phyloP scores from a whole-genome alignment of 64 coral and sea anemone genomes.

The Stichodactyla mertensii region DNA sequence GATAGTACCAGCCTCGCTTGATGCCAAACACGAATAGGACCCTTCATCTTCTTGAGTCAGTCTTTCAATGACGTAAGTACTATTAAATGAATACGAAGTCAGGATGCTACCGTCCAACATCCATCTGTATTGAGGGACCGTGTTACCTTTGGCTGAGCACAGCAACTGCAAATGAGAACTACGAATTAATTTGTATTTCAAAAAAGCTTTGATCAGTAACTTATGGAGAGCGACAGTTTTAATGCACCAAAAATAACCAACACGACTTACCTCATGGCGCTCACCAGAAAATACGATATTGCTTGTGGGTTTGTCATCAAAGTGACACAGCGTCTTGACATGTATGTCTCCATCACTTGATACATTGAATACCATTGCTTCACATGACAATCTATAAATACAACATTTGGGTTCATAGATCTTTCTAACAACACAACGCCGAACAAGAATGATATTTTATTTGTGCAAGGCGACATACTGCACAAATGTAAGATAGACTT shows the following conservation, averaged over 20 bases:
- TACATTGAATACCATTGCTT: slow-evolving; percentile 74
- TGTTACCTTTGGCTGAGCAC: slow-evolving; percentile 57
- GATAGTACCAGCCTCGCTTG: slow-evolving; percentile 58
- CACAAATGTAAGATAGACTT: too few species aligned
- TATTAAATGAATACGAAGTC: slow-evolving; percentile 32
- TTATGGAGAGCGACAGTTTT: too few species aligned
- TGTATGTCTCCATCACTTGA: slow-evolving; percentile 44
- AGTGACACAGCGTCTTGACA: slow-evolving; percentile 52
- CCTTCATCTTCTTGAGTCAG: slow-evolving; percentile 59
- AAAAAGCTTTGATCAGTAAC: too few species aligned
- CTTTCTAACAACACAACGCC: too few species aligned
- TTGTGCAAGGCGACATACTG: too few species aligned
- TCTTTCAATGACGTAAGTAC: slow-evolving; percentile 47
- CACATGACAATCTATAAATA: slow-evolving; percentile 40
- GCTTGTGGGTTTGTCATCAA: slow-evolving; percentile 20
- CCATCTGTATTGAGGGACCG: slow-evolving; percentile 65
- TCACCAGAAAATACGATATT: background rate
- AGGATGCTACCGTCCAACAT: slow-evolving; percentile 59
- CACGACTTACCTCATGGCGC: background rate
- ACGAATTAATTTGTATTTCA: background rate
- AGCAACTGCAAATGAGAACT: slow-evolving; percentile 28
- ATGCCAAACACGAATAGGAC: slow-evolving; percentile 56
- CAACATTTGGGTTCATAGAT: background rate
- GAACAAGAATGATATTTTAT: too few species aligned
- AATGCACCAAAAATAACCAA: background rate